Conservation (phyloP, 2,888 invertebrate genomes). For the Drosophila demipolita region DNA sequence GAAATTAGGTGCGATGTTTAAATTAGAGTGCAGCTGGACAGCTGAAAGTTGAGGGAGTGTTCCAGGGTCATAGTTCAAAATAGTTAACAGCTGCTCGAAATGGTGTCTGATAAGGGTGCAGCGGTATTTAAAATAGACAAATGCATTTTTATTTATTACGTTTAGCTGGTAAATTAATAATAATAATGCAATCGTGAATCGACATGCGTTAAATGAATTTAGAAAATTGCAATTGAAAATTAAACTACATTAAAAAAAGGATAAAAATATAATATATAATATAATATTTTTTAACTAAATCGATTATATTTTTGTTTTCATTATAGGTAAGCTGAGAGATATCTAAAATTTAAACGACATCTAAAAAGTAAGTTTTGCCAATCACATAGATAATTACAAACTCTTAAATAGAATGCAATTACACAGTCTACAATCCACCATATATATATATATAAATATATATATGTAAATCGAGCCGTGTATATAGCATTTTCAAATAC, state of each 20-base stretch:
- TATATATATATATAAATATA: neutral
- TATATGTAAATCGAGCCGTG: slow-evolving; percentile 32
- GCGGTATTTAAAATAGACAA: neutral
- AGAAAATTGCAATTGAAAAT: neutral
- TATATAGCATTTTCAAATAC: slow-evolving; percentile 45
- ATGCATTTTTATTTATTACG: neutral
- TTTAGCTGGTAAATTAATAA: neutral
- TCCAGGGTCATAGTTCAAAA: neutral
- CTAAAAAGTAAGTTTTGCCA: slow-evolving; percentile 6
- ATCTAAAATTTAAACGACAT: neutral
- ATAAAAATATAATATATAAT: too few species aligned
- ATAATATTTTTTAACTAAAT: neutral
- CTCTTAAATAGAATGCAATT: slow-evolving; percentile 1
- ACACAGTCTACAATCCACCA: slow-evolving; percentile 32
- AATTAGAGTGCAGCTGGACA: slow-evolving; percentile 26
- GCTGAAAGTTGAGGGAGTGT: slow-evolving; percentile 22
- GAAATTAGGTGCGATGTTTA: slow-evolving; percentile 73
- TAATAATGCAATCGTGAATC: neutral
- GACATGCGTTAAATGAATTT: neutral
- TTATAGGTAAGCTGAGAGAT: slow-evolving; percentile 29
- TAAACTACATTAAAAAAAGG: too few species aligned
- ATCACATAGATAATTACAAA: slow-evolving; percentile 10
- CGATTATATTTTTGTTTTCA: neutral
- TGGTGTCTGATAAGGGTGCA: slow-evolving; percentile 5
- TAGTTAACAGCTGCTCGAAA: slow-evolving; percentile 1